Evolutionary conservation across 1,140 invertebrate species (phyloP).

Genomic region (Brachionus asplanchnoidis): DNA sequence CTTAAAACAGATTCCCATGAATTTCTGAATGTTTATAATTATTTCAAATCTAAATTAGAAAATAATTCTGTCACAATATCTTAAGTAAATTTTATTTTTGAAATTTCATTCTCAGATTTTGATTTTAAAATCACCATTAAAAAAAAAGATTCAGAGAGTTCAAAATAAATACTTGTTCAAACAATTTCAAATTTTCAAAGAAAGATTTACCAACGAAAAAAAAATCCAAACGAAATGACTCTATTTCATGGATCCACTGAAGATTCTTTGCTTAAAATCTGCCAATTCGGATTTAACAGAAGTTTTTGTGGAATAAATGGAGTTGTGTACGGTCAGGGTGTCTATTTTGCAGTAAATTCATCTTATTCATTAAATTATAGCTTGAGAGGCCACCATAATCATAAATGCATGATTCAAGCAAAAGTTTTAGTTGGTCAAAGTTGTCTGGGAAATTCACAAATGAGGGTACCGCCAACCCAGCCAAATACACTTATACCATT

Average conservation of each 20-base stretch:
- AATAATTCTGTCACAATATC: background rate
- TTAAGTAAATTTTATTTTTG: background rate
- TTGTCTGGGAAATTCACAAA: background rate
- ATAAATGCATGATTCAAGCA: background rate
- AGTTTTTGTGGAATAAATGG: conserved; percentile 31
- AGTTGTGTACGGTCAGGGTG: conserved; percentile 1
- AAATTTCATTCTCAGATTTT: too few species aligned
- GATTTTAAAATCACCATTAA: background rate
- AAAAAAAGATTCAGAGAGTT: background rate
- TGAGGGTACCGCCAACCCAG: background rate
- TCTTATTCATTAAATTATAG: background rate
- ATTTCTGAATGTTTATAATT: background rate
- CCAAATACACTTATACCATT: background rate
- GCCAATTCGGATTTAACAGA: background rate
- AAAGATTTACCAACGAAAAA: background rate
- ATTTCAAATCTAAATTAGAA: background rate
- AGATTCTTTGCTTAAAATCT: background rate
- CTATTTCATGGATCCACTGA: background rate
- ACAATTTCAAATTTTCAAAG: background rate
- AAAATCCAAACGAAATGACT: background rate
- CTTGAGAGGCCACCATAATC: background rate
- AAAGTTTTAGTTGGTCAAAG: background rate
- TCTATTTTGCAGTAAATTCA: conserved; percentile 21
- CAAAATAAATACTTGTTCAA: background rate
- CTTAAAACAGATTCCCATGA: background rate